phyloP scores from a whole-genome alignment of 2,888 invertebrate species.

The Eledone cirrhosa region DNA sequence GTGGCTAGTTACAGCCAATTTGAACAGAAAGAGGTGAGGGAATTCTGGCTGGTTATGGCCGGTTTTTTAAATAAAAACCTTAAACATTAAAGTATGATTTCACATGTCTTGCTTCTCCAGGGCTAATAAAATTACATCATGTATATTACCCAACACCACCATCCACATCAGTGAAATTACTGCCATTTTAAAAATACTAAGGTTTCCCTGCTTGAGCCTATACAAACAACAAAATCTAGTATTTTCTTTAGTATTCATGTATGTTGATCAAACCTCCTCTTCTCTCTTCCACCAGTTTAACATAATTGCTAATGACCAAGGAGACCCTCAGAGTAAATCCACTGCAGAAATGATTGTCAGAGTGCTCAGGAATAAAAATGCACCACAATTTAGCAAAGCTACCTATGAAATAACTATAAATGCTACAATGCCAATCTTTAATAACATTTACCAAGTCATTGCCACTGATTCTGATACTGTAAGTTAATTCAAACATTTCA shows the following conservation, averaged over 20 bases:
- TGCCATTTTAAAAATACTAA: no score
- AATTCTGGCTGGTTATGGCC: no score
- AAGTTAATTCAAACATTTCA: neutral
- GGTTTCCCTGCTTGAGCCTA: no score
- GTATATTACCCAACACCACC: no score
- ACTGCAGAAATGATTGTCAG: conserved; percentile 48
- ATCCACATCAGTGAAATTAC: no score
- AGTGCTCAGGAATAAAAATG: conserved; percentile 57
- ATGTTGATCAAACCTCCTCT: neutral
- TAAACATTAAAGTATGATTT: no score
- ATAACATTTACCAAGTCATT: conserved; percentile 35
- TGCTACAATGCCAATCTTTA: conserved; percentile 46
- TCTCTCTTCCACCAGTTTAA: conserved; percentile 40
- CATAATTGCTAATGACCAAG: conserved; percentile 50
- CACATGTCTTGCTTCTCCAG: no score
- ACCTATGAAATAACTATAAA: conserved; percentile 48
- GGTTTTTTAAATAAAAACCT: no score
- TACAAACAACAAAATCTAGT: no score
- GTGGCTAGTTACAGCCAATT: no score
- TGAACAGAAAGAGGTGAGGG: no score
- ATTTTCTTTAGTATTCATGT: conserved; percentile 26
- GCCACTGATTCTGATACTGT: conserved; percentile 48
- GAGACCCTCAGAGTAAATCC: conserved; percentile 41
- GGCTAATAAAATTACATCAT: no score
- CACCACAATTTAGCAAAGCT: conserved; percentile 46